Evolutionary conservation across 2,113 vertebrate species (phyloP), one percentile per base, ranked within the genome.

Genomic region (Platycercus adscitus): DNA sequence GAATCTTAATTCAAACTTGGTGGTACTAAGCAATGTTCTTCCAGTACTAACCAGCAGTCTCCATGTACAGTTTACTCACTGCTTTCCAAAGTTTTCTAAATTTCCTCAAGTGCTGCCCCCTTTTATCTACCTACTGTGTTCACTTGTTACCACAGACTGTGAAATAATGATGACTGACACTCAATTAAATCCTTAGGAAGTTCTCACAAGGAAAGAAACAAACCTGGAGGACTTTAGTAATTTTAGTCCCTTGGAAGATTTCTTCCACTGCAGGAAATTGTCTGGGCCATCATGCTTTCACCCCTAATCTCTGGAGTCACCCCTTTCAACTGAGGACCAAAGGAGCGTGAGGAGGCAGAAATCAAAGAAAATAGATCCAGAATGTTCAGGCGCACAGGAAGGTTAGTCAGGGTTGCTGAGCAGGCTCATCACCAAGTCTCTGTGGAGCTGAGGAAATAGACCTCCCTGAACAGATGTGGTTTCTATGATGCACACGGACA

Each of bases 401-500:
- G 31, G 19, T 43, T 19, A 35, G 18, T 33, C n/a, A 21, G 44
- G 29, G 35, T 10, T 88, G 33, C 41, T 12, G 28, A 31, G 33
- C 10, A n/a, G 53, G 16, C 18, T 56, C 25, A 20, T 55, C 13
- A 7, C 33, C 4, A 1, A 31, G 29, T 3, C 44, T 44, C 44
- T 44, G 37, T 7, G n/a, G 68, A 47, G 39, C 12, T 0, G 0
- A 77, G 35, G 29, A 39, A 52, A 19, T 13, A 35, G 23, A 18
- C 11, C 17, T 77, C 73, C 44, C 49, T 52, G 14, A 50, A 18
- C 24, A 18, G 14, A 13, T 21, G 18, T 21, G 37, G 1, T 47
- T 55, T 68, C 28, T 7, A 13, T 71, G 37, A 17, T 52, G 58
- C 1, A 3, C 12, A 3, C 0, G 0, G 20, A 16, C 4, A 7